These are phyloP conservation scores for Nebria ingens DNA, from an alignment of 1,140 invertebrate species.

Conservation along the genomic window DNA sequence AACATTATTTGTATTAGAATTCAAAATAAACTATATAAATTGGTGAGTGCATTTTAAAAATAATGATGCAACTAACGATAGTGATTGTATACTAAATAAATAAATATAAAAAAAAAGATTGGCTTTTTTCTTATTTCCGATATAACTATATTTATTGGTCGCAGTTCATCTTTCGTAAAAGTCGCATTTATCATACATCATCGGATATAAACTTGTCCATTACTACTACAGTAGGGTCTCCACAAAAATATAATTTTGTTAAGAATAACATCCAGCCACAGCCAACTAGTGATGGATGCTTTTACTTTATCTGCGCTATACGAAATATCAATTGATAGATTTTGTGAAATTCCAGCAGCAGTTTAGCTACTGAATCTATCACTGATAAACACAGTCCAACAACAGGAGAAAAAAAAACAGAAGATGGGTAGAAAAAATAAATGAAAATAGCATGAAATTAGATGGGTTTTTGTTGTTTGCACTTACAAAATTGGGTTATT, in stretches of 20 bases:
- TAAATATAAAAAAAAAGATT: too few species aligned
- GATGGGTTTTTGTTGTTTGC: background rate
- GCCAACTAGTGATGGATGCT: slow-evolving; percentile 4
- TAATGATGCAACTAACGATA: background rate
- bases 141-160: background rate
- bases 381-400: slow-evolving; percentile 1
- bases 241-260: slow-evolving; percentile 8
- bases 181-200: slow-evolving; percentile 1
- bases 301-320: background rate
- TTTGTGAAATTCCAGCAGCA: background rate
- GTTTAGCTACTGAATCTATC: background rate
- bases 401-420: too few species aligned
- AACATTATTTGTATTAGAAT: too few species aligned
- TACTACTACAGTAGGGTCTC: background rate
- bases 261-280: slow-evolving; percentile 5
- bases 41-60: too few species aligned
- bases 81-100: too few species aligned
- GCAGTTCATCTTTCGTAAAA: background rate
- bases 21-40: too few species aligned
- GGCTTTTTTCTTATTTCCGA: background rate
- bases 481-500: slow-evolving; percentile 6
- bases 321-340: background rate
- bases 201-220: slow-evolving; percentile 8
- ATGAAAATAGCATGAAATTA: background rate
- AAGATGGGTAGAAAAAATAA: background rate